Base-by-base conservation (phyloP, 2,113 vertebrate genomes). In the Thoracochromis brauschi region DNA sequence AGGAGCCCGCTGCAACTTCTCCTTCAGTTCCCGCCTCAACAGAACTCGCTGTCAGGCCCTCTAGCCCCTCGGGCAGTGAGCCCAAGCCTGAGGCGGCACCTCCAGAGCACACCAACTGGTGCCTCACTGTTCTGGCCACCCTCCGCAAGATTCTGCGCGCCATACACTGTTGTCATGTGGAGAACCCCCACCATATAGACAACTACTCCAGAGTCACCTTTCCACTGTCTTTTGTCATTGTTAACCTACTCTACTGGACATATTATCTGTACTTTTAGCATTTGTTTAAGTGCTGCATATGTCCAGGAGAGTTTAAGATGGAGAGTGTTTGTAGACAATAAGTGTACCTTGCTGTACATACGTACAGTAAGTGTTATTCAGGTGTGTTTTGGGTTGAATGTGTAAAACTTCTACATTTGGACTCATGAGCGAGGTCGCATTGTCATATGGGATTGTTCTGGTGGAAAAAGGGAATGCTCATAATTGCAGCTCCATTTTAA, bases 151-250 rank as follows among this genome's bases (percentile, higher is more conserved):
- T 97, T 24, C 95, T 96, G 63, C 93, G 96, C 82, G 31, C 85
- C 78, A 91, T 97, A 87, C 94, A 95, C 90, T 98, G 97, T 85
- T 98, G 97, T 91, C 97, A 89, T 26, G 95, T 98, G 88, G 95
- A 98, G 93, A 98, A 98, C 92, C 98, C 97, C 14, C 97, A 98
- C 90, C 97, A 98, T 95, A 98, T 98, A 95, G 98, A 98, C 95
- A 98, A 98, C 95, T 98, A 98, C 14, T 98, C 97, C 78, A 96
- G 97, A 78, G 95, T 97, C 94, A 96, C 96, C 83, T 98, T 98
- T 90, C 97, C 97, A 0, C 94, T 98, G 51, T 98, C 97, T 19
- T 98, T 98, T 83, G 96, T 98, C 86, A 92, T 97, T 40, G 97
- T 98, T 88, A 98, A 98, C 95, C 95, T 98, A 57, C 95, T 98